phyloP scores from a whole-genome alignment of 2,888 invertebrate genomes.

The Sinopyrophorus schimmeli region DNA sequence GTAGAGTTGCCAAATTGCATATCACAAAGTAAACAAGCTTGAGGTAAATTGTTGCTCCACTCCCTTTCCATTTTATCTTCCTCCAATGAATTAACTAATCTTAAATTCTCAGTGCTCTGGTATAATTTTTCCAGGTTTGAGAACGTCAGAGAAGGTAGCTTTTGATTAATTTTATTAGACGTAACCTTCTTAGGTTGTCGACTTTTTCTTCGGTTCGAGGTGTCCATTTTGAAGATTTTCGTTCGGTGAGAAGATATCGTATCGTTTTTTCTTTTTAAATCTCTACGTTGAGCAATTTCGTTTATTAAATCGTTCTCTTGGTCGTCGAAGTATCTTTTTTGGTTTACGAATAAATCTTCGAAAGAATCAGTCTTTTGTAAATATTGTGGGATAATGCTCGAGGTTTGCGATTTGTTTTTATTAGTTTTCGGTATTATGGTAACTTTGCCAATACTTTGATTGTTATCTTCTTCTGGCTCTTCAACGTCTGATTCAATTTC shows the following conservation, averaged over 20 bases:
- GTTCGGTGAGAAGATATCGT: conserved; percentile 34
- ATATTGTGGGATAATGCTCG: not conserved
- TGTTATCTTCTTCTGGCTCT: conserved; percentile 36
- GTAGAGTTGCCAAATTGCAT: conserved; percentile 55
- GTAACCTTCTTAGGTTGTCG: conserved; percentile 52
- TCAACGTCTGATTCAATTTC: conserved; percentile 43
- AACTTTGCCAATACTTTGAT: conserved; percentile 16
- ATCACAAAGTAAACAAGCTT: conserved; percentile 59
- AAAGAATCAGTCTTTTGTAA: conserved; percentile 2
- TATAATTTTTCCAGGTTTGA: conserved; percentile 34
- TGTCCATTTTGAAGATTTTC: conserved; percentile 47
- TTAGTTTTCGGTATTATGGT: conserved; percentile 8
- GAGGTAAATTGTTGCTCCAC: conserved; percentile 46
- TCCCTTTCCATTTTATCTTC: conserved; percentile 30
- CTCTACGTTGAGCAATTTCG: conserved; percentile 49
- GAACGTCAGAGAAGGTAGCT: conserved; percentile 11
- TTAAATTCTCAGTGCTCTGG: conserved; percentile 2
- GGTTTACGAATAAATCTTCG: conserved; percentile 8
- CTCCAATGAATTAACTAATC: not conserved
- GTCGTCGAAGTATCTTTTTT: conserved; percentile 43
- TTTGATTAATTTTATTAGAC: not conserved
- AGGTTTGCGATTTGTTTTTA: not conserved
- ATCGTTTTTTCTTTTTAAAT: conserved; percentile 45
- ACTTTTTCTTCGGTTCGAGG: conserved; percentile 50
- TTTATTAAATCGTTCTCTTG: conserved; percentile 47